Base-by-base conservation (phyloP, 2,888 invertebrate genomes). In the Lottia gigantea region DNA sequence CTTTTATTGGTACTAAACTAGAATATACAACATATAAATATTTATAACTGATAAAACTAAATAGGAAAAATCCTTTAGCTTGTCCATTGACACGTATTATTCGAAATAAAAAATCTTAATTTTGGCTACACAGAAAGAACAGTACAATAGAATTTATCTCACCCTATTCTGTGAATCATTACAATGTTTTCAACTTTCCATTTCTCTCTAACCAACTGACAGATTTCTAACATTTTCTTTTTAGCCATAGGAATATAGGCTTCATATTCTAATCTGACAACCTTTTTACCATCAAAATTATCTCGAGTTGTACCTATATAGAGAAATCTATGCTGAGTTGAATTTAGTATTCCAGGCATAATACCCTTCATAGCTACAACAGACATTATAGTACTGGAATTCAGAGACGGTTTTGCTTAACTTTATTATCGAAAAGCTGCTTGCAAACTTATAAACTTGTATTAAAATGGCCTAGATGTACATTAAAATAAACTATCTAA, bases 171-270 rank as follows among this genome's bases (percentile, higher is more conserved):
- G 89, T 98, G 98, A 85, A 93, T 92, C 68, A 98, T 93, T 16
- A 94, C 95, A 79, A 97, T 94, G 81, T 94, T 91, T 78, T 93
- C 92, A 1, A 97, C 90, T 63, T 92, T 90, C 88, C 96, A 97
- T 84, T 93, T 92, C 15, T 86, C 85, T 46, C 96, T 91, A 15
- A 95, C 91, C 70, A 93, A 91, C 0, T 90, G 85, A 86, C 96
- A 96, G 49, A 97, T 93, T 69, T 91, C 91, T 76, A 92, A 91
- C 91, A 98, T 92, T 76, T 94, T 92, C 85, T 94, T 95, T 11
- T 94, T 80, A 0, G 96, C 97, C 98, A 98, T 98, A 1, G 93
- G 90, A 81, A 94, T 94, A 86, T 97, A 98, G 0, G 96, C 95
- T 89, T 98, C 97, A 90, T 98, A 98, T 85, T 95, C 95, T 67